phyloP scores from a whole-genome alignment of 2,888 invertebrate species.

The Galeopsomyia nigrocyanea region DNA sequence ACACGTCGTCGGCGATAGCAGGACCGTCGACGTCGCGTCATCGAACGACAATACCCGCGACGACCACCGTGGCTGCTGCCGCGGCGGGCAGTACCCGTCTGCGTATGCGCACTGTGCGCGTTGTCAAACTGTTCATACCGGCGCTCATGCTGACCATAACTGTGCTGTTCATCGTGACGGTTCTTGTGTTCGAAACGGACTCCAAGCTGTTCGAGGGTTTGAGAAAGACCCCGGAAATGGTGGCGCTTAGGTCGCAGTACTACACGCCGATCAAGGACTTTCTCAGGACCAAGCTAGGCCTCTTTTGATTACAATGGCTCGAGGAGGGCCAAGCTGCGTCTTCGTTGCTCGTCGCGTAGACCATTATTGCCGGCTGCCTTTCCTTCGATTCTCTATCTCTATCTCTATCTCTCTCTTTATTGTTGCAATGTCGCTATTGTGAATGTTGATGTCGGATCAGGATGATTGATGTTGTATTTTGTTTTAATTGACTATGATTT shows the following conservation, averaged over 20 bases:
- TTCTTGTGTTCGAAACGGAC: constrained; percentile 85
- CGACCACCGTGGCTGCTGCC: constrained; percentile 9
- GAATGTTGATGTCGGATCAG: too few relatives aligned
- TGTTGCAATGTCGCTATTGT: too few relatives aligned
- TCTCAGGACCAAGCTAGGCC: constrained; percentile 75
- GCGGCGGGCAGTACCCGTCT: constrained; percentile 5
- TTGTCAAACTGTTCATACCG: constrained; percentile 82
- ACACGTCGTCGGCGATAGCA: neutral
- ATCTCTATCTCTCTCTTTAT: too few relatives aligned
- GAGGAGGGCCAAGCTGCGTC: constrained; percentile 28
- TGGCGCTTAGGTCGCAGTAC: constrained; percentile 81
- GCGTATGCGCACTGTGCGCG: constrained; percentile 60
- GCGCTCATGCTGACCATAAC: constrained; percentile 82
- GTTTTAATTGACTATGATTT: too few relatives aligned
- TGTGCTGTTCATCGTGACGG: constrained; percentile 77
- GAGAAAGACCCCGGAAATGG: constrained; percentile 83
- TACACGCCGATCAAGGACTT: constrained; percentile 88
- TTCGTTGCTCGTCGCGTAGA: constrained; percentile 36
- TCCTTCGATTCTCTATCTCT: too few relatives aligned
- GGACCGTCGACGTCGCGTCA: too few relatives aligned
- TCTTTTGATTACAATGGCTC: constrained; percentile 71
- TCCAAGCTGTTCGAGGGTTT: constrained; percentile 78
- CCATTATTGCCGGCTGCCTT: neutral
- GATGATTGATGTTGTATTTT: too few relatives aligned
- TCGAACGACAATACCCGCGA: too few relatives aligned